Conservation (phyloP, 2,113 vertebrate genomes). For the Aythya baeri region DNA sequence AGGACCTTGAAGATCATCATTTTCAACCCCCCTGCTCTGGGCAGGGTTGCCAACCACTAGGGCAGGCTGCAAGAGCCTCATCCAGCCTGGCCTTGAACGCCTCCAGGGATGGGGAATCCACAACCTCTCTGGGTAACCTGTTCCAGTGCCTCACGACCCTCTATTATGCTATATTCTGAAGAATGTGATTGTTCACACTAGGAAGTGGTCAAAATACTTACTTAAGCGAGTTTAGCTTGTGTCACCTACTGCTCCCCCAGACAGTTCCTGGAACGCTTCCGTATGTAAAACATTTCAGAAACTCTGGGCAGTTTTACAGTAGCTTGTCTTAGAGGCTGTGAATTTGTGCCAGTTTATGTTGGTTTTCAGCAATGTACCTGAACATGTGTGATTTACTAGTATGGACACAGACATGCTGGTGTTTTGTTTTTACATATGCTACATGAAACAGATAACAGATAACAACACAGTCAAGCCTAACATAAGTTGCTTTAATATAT, state of each 20-base stretch:
- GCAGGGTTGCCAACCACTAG: too few relatives aligned
- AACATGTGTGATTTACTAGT: neutral
- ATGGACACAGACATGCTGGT: neutral
- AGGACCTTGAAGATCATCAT: too few relatives aligned
- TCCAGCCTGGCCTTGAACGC: too few relatives aligned
- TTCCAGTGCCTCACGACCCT: too few relatives aligned
- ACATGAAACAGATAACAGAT: neutral
- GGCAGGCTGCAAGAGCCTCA: too few relatives aligned
- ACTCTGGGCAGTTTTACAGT: neutral
- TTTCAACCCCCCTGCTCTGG: too few relatives aligned
- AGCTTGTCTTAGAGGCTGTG: neutral
- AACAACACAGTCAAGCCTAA: neutral
- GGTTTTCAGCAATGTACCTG: neutral
- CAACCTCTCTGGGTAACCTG: too few relatives aligned
- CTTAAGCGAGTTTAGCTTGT: neutral
- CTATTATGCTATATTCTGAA: neutral
- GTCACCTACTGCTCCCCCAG: neutral
- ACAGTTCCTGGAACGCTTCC: neutral
- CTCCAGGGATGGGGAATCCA: too few relatives aligned
- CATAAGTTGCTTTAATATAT: neutral
- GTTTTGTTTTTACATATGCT: neutral
- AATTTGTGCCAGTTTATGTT: neutral
- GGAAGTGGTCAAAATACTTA: constrained; percentile 30
- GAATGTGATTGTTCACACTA: neutral
- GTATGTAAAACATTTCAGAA: neutral